Evolutionary conservation across 2,797 vertebrate genomes (phyloP).

Genomic region (Chiloscyllium punctatum): DNA sequence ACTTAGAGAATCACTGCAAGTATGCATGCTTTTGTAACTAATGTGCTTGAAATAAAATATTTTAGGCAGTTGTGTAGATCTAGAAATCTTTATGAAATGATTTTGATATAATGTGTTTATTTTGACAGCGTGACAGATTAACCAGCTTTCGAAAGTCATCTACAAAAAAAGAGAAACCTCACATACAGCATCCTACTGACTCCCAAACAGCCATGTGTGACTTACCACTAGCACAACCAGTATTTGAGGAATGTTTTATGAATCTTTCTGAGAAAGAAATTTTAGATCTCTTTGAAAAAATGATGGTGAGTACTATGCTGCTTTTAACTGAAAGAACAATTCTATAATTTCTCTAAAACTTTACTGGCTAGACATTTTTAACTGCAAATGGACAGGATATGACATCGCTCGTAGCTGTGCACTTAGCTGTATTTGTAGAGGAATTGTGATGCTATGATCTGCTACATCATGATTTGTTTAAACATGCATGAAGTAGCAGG

Average conservation of each 20-base stretch:
- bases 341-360: neutral
- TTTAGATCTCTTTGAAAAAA: conserved; percentile 95
- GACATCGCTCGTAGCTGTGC: neutral
- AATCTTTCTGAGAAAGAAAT: conserved; percentile 98
- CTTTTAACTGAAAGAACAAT: conserved; percentile 39
- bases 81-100: neutral
- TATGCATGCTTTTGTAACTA: neutral
- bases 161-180: conserved; percentile 82
- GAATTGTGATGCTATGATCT: neutral
- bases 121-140: conserved; percentile 84
- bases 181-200: conserved; percentile 92
- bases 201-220: conserved; percentile 68
- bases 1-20: neutral
- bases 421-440: neutral
- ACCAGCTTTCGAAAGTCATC: conserved; percentile 89
- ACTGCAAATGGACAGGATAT: neutral
- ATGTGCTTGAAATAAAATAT: neutral
- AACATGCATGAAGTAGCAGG: neutral
- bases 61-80: neutral
- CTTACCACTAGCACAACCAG: conserved; percentile 76
- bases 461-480: neutral
- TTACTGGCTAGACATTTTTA: neutral
- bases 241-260: conserved; percentile 84
- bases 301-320: conserved; percentile 79
- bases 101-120: conserved; percentile 41